These are phyloP conservation scores for Holotrichia oblita DNA, from an alignment of 1,140 invertebrate genomes.

Conservation along the genomic window DNA sequence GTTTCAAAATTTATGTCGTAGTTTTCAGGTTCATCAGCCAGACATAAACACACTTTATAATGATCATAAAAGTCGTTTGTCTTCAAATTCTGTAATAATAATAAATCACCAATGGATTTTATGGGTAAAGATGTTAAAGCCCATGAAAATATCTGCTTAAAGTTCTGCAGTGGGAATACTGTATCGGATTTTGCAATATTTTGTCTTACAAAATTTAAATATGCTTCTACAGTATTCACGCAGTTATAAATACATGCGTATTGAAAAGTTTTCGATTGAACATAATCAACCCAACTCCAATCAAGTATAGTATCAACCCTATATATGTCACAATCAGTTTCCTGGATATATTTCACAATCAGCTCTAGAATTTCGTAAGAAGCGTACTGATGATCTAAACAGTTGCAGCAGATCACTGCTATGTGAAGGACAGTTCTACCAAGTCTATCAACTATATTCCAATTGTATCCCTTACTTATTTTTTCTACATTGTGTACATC, in stretches of 20 bases:
- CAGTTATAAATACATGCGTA: background rate
- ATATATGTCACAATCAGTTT: background rate
- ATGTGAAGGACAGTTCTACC: background rate
- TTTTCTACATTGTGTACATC: background rate
- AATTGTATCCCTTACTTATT: background rate
- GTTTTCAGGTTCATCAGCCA: background rate
- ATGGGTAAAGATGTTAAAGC: background rate
- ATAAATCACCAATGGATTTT: background rate
- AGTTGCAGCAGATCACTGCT: background rate
- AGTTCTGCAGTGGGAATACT: background rate
- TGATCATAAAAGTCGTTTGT: background rate
- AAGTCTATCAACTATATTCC: background rate
- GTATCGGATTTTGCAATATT: background rate
- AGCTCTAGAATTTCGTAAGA: background rate
- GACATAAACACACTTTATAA: background rate
- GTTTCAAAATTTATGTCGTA: background rate
- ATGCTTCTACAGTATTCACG: background rate
- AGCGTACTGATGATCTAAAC: background rate
- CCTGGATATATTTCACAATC: background rate
- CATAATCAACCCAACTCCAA: background rate
- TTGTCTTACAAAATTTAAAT: background rate
- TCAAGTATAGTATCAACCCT: background rate
- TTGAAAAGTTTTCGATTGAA: background rate
- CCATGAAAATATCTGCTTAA: background rate
- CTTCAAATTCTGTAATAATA: background rate